phyloP scores from a whole-genome alignment of 2,113 vertebrate species.

The Amia ocellicauda region DNA sequence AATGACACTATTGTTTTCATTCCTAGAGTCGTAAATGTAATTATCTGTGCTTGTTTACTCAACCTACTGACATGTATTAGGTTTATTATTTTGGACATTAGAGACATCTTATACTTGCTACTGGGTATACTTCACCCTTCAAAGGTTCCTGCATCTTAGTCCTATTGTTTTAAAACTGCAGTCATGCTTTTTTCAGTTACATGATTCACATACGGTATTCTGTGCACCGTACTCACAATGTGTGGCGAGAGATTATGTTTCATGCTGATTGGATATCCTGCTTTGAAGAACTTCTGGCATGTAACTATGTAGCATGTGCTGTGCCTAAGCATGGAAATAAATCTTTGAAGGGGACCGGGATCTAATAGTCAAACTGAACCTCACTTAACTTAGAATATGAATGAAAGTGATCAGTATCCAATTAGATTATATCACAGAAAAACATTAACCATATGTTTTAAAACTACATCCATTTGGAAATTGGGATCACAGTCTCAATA shows the following conservation, averaged over 20 bases:
- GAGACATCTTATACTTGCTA: not conserved
- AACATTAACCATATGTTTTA: not conserved
- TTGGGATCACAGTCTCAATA: no score
- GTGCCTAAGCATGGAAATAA: constrained; percentile 27
- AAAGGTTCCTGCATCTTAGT: not conserved
- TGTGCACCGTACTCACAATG: constrained; percentile 26
- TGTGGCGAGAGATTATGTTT: constrained; percentile 24
- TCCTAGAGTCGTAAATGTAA: no score
- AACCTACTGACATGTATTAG: not conserved
- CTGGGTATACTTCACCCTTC: constrained; percentile 8
- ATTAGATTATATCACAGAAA: not conserved
- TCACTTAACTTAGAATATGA: constrained; percentile 4
- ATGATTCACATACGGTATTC: constrained; percentile 20
- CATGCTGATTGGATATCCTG: constrained; percentile 8
- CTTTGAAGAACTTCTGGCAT: constrained; percentile 40
- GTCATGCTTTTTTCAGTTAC: constrained; percentile 23
- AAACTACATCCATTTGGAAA: no score
- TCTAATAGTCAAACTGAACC: not conserved
- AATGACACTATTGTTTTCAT: no score
- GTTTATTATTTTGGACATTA: not conserved
- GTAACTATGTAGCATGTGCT: constrained; percentile 34
- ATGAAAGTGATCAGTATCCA: constrained; percentile 7
- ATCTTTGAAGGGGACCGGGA: constrained; percentile 26
- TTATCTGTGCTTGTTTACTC: not conserved
- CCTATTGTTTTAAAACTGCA: constrained; percentile 3